phyloP scores from a whole-genome alignment of 2,797 vertebrate genomes.

The Lepilemur ruficaudatus region DNA sequence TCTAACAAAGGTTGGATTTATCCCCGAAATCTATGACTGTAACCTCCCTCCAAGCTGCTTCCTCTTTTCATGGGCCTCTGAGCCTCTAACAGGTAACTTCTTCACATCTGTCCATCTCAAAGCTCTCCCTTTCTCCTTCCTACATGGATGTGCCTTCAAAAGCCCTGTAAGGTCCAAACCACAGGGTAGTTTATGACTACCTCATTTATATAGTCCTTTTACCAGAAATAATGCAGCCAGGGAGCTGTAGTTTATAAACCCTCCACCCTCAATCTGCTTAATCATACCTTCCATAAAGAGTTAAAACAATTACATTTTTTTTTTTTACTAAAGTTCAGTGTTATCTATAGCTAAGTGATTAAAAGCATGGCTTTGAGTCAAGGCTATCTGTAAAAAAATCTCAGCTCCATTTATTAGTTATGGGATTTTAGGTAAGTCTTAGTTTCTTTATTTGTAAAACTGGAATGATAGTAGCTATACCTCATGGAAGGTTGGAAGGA shows the following conservation, averaged over 20 bases:
- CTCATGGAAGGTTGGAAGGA: not conserved
- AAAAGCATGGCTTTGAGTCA: not conserved
- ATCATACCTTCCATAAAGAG: not conserved
- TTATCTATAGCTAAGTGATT: not conserved
- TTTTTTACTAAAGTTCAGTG: not conserved
- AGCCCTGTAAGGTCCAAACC: not conserved
- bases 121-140: not conserved
- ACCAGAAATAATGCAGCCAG: slow-evolving; percentile 7
- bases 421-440: not conserved
- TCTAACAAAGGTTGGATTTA: not conserved
- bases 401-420: not conserved
- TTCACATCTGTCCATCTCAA: not conserved
- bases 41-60: not conserved
- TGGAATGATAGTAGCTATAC: not conserved
- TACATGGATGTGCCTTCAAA: not conserved
- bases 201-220: not conserved
- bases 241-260: not conserved
- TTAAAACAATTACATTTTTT: not conserved
- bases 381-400: not conserved
- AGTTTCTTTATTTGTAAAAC: not conserved
- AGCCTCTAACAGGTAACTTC: not conserved
- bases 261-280: not conserved
- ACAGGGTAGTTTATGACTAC: not conserved
- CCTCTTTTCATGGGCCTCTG: not conserved
- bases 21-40: not conserved